Percentiles rank a stretch among this genome's conserved stretches.
These are phyloP conservation scores for Poecilus cupreus DNA, from an alignment of 2,888 invertebrate genomes.

Conservation along the genomic window DNA sequence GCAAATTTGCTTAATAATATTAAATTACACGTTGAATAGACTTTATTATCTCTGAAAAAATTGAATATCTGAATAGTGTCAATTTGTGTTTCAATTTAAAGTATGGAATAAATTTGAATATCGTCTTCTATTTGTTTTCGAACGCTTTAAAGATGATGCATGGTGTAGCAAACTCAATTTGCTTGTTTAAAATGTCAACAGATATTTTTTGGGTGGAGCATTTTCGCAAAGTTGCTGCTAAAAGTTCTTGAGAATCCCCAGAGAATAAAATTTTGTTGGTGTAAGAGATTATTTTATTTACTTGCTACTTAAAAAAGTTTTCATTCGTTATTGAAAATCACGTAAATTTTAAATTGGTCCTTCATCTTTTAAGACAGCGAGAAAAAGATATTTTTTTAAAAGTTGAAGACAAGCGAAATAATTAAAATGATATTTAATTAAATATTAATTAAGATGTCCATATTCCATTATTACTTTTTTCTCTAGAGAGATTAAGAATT, in stretches of 20 bases:
- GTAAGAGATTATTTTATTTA: conserved; percentile 12
- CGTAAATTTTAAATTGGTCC: background rate
- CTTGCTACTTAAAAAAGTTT: conserved; percentile 11
- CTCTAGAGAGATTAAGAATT: background rate
- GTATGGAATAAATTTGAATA: background rate
- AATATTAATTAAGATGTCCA: background rate
- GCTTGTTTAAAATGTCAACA: background rate
- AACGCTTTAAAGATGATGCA: background rate
- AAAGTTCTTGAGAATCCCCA: background rate
- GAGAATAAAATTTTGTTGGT: background rate
- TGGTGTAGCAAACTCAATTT: background rate
- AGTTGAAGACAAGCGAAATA: background rate
- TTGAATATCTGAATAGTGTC: background rate
- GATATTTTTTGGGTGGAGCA: background rate
- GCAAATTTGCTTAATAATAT: background rate
- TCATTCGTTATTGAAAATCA: conserved; percentile 11
- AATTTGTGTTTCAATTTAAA: background rate
- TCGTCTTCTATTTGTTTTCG: background rate
- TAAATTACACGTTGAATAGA: background rate
- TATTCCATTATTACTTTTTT: background rate
- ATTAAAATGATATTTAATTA: background rate
- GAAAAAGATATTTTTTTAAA: too few relatives aligned
- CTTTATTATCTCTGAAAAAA: background rate
- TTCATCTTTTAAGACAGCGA: background rate
- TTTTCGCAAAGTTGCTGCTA: background rate